Evolutionary conservation across 2,888 invertebrate genomes (phyloP).

Genomic region (Epicampocera succincta): DNA sequence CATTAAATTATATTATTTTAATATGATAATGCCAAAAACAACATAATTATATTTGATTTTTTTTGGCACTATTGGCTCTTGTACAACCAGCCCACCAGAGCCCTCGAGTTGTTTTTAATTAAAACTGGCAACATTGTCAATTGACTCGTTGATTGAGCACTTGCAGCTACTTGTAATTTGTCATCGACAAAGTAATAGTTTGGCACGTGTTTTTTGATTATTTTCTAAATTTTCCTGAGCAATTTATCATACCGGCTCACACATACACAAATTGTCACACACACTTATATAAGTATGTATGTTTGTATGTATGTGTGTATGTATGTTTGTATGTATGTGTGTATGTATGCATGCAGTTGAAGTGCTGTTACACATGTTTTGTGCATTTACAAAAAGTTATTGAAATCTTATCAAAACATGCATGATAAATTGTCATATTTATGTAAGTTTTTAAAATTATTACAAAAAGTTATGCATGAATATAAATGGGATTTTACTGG

Average conservation of each 20-base stretch:
- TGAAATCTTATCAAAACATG: constrained; percentile 19
- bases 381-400: not conserved
- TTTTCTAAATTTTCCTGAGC: not conserved
- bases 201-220: not conserved
- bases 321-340: no score
- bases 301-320: no score
- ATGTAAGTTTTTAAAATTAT: not conserved
- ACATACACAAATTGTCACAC: not conserved
- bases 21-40: no score
- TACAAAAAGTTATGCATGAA: no score
- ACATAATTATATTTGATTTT: no score
- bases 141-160: not conserved
- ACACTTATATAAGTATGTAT: no score
- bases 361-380: not conserved
- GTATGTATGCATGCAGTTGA: not conserved
- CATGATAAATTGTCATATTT: constrained; percentile 1
- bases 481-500: no score
- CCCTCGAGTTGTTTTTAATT: not conserved
- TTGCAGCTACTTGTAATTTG: constrained; percentile 6
- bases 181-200: not conserved
- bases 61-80: no score
- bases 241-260: no score
- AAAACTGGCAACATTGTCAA: not conserved
- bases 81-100: no score
- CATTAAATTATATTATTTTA: no score